Base-by-base conservation (phyloP, 1,140 invertebrate species). In the Zaprionus kolodkinae region DNA sequence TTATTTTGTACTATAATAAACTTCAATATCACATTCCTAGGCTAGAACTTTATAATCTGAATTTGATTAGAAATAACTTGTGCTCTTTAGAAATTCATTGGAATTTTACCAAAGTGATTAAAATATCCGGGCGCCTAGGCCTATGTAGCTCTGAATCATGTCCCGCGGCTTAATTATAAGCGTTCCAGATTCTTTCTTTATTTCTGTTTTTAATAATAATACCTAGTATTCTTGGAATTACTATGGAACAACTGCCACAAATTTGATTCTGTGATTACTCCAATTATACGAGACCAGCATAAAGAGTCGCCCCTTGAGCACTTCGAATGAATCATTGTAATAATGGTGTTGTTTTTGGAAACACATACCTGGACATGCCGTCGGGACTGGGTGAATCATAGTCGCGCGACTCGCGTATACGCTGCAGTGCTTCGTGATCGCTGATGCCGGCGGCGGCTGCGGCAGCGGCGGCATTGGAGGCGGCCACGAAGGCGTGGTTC, bases 361-460 rank as follows among this genome's bases (percentile, higher is more conserved):
- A 61, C 45, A 79, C 86, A 43, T 56, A 92, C 91, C 91, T 92
- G 68, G 91, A 92, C 82, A 92, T 92, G 82, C 92, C 91, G 78
- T 92, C 91, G 83, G 91, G 91, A 81, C 91, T 92, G 43, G 91
- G 88, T 30, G 91, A 89, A 43, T 85, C 91, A 57, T 92, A 92
- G 60, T 92, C 91, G 50, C 91, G 70, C 7, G 88, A 92, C 4
- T 92, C 91, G n/a, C 86, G 83, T 61, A 92, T 85, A 7, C 89
- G 85, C 72, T 92, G 85, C 54, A 92, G 21, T 6, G 91, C 91
- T 64, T 92, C 91, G 17, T 92, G 87, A n/a, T 92, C 91, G 57
- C 81, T 91, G 62, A 92, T 88, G 50, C 83, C 79, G 68, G 78
- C 84, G 66, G 68, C 84, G 13, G 84, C 78, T 6, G 80, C 85